Evolutionary conservation across 1,140 invertebrate species (phyloP), one percentile per base, ranked within the genome.

Genomic region (Harlomillsia oculata): DNA sequence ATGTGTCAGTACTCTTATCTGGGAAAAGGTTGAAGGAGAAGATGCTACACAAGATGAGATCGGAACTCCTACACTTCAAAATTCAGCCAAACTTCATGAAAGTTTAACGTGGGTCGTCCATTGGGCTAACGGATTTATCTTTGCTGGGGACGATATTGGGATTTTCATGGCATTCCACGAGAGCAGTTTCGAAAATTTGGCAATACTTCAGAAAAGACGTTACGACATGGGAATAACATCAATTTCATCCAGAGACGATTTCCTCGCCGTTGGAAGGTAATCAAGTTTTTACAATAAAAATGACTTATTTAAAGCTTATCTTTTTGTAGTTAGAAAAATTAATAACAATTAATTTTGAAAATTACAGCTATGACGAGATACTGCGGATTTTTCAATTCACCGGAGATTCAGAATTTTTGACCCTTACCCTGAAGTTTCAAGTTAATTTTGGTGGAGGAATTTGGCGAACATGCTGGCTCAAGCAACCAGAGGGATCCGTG

Each of bases 251-350:
- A 40, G 36, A 29, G 51, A 53, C 23, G 50, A 62, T 32, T 14
- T 56, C 14, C 37, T 65, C n/a, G 59, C 59, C 18, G 46, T 65
- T 28, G 63, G 63, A 37, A 50, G 63, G 63, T 65, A 54, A 29
- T 16, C 0, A 16, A 45, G 8, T 32, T 16, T 9, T 30, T 21
- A 32, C 26, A 0, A 50, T 48, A 48, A 36, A 2, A 1, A 9
- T 25, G 2, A 4, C n/a, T 28, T 53, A 40, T 16, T 25, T 25
- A 21, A 39, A 43, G 41, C 36, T 39, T 26, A 21, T 53, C 51
- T 18, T 36, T 60, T 54, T 26, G 30, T 20, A 45, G 2, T 43
- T 51, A 25, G 20, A 53, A 46, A n/a, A 20, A 30, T 45, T 18
- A 9, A 14, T 25, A 25, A 26, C 37, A 41, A 30, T 30, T 46